Base-by-base conservation (phyloP, 1,140 invertebrate genomes). In the Homarus americanus region DNA sequence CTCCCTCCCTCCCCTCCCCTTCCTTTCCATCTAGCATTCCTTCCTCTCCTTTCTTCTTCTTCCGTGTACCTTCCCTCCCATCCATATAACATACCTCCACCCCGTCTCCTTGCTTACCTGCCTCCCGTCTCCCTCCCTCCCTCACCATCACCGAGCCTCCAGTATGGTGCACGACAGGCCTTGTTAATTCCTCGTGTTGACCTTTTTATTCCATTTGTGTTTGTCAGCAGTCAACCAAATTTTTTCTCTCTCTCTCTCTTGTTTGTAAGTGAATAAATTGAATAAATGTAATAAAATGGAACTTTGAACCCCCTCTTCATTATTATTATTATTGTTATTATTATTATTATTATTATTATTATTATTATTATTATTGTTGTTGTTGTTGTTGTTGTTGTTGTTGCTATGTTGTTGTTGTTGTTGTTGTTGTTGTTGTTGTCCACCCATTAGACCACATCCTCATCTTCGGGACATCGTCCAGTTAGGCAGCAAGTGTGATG, bases 161-260 rank as follows among this genome's bases (percentile, higher is more conserved):
- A 10, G n/a, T 72, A 34, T 72, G 36, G 36, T 32, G 28, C 28
- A 72, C 28, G 69, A 72, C 69, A 10, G 69, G 2, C 69, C 69
- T 32, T 72, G 28, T 7, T 66, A 1, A 66, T 28, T 66, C 1
- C 2, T 20, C 20, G 63, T 32, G n/a, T n/a, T n/a, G n/a, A n/a
- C n/a, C n/a, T n/a, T n/a, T n/a, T n/a, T n/a, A n/a, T n/a, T n/a
- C n/a, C 69, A 9, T 34, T 72, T 72, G 69, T 34, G 12, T 20
- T 28, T n/a, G 36, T 72, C 12, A 34, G 36, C 12, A 72, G 28
- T n/a, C 69, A 72, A 72, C 28, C 36, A 9, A n/a, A 32, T 34
- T 72, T 34, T 72, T 34, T 72, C 69, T 72, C 69, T 72, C 69
- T 72, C 69, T 72, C 69, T 72, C 69, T 72, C 69, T 72, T 34